Base-by-base conservation (phyloP, 2,888 invertebrate species). In the Lasioglossum marginatum region DNA sequence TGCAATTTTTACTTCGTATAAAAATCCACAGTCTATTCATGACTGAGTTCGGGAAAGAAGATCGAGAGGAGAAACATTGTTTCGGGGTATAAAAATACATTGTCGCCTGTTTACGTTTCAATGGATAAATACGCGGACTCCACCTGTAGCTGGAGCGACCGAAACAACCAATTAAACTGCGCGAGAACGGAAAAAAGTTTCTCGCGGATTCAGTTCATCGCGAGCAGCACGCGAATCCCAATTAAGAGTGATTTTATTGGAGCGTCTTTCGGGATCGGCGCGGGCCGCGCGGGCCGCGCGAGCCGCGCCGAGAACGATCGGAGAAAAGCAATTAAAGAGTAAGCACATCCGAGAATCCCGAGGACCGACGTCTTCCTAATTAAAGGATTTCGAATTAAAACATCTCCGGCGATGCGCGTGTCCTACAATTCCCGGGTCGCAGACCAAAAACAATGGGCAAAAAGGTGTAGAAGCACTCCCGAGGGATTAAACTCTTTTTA, bases 321-420 rank as follows among this genome's bases (percentile, higher is more conserved):
- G 82, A 87, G 88, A 84, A 90, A 90, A 90, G 89, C 88, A 90
- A 90, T 90, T 90, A 90, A 90, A 90, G 87, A 80, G 88, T 88
- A 87, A 90, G 87, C 89, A 73, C 88, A 80, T 87, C 87, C 75
- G 70, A 75, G 87, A 81, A 79, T 83, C 77, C 48, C 77, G 23
- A 37, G 70, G 63, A 74, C 16, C 8, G 68, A 48, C 80, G 76
- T 48, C 76, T 85, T 76, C 79, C 86, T 90, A 90, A 90, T 90
- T 90, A 90, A 88, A 89, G 81, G 87, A 90, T 87, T 86, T 87
- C 87, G 76, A 88, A 84, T 90, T 88, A 90, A 90, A 82, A 82
- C 88, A 87, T 90, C 89, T 86, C 82, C 72, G 71, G 60, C 45
- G 60, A 79, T 72, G 72, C 75, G 71, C 82, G 78, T 77, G 75